Evolutionary conservation across 2,888 invertebrate species (phyloP).

Genomic region (Notodonta ziczac): DNA sequence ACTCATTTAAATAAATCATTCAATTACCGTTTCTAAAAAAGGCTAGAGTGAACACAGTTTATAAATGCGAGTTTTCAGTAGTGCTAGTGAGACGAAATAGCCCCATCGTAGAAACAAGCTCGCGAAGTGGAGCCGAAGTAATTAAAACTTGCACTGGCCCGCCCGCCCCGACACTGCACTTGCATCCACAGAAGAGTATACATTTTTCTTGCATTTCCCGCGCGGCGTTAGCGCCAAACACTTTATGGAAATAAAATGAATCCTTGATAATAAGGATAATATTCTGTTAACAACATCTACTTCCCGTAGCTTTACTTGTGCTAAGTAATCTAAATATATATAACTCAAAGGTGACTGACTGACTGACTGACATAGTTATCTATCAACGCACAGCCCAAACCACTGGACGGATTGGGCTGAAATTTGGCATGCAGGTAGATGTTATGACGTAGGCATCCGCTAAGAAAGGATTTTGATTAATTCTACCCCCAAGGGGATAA

Average conservation of each 20-base stretch:
- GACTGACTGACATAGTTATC: too few species aligned
- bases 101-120: conserved; percentile 65
- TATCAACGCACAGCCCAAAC: too few species aligned
- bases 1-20: too few species aligned
- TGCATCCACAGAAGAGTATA: conserved; percentile 9
- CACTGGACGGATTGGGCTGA: too few species aligned
- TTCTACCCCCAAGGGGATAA: too few species aligned
- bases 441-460: too few species aligned
- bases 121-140: conserved; percentile 70
- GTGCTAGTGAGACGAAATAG: conserved; percentile 68
- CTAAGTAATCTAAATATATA: too few species aligned
- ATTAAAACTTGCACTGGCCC: conserved; percentile 73
- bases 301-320: too few species aligned
- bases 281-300: conserved; percentile 7
- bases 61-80: conserved; percentile 75
- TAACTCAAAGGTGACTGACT: too few species aligned
- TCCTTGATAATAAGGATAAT: conserved; percentile 39
- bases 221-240: conserved; percentile 34
- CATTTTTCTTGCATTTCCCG: conserved; percentile 21
- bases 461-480: too few species aligned
- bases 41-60: conserved; percentile 52
- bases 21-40: conserved; percentile 15
- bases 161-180: conserved; percentile 37
- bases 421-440: too few species aligned
- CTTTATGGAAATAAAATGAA: conserved; percentile 48